These are phyloP conservation scores for Dyspetes luteomarginatus DNA, from an alignment of 2,888 invertebrate species.

Conservation along the genomic window DNA sequence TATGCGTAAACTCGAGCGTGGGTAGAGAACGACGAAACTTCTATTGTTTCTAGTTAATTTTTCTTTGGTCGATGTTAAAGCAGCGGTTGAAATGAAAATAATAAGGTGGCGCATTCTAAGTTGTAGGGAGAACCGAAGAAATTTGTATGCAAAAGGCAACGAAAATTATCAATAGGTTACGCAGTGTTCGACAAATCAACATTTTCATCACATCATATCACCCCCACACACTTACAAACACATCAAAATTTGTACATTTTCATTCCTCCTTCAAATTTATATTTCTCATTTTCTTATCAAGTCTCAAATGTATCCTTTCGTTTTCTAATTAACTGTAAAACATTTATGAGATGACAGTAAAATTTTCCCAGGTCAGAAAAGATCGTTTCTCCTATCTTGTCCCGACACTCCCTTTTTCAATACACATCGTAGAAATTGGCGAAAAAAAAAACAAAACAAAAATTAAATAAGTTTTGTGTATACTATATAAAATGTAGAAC, in stretches of 20 bases:
- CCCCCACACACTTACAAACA: too few relatives aligned
- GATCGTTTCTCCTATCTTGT: too few relatives aligned
- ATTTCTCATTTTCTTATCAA: too few relatives aligned
- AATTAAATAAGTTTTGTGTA: neutral
- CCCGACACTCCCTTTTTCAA: too few relatives aligned
- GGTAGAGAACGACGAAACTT: slow-evolving; percentile 43
- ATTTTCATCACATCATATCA: too few relatives aligned
- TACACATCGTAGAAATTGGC: neutral
- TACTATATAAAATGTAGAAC: slow-evolving; percentile 36
- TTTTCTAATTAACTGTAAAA: too few relatives aligned
- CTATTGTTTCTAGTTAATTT: slow-evolving; percentile 45
- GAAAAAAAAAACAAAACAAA: neutral
- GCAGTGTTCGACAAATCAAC: too few relatives aligned
- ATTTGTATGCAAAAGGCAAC: neutral
- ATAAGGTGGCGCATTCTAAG: neutral
- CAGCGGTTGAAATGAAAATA: slow-evolving; percentile 20
- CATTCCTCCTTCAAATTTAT: too few relatives aligned
- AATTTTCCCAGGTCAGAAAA: too few relatives aligned
- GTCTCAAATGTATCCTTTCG: too few relatives aligned
- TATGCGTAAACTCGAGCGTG: slow-evolving; percentile 61
- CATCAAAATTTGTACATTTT: too few relatives aligned
- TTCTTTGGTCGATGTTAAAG: slow-evolving; percentile 43
- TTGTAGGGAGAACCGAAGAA: neutral
- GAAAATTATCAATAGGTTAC: neutral
- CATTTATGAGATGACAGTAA: too few relatives aligned